Evolutionary conservation across 2,113 vertebrate genomes (phyloP).

Genomic region (Merops nubicus): DNA sequence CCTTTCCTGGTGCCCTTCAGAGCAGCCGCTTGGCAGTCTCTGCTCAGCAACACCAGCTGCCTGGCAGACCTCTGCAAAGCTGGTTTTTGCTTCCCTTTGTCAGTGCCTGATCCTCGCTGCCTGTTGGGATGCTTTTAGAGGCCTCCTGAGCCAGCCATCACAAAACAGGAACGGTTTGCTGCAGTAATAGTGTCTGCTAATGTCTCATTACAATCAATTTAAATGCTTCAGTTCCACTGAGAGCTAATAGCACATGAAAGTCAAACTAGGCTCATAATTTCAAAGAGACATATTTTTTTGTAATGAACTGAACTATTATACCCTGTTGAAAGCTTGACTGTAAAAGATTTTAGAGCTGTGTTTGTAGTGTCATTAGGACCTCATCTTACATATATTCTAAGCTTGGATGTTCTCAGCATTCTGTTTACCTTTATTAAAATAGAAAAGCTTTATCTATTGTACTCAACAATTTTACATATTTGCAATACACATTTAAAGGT

Average conservation of each 20-base stretch:
- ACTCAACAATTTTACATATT: neutral
- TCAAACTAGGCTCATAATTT: conserved; percentile 21
- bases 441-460: neutral
- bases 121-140: conserved; percentile 32
- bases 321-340: neutral
- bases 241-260: conserved; percentile 61
- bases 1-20: neutral
- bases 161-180: conserved; percentile 17
- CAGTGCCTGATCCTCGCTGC: neutral
- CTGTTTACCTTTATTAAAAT: neutral
- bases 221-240: conserved; percentile 50
- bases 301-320: conserved; percentile 19
- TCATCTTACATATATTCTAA: neutral
- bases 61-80: neutral
- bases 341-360: neutral
- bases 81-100: neutral
- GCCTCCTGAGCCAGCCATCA: conserved; percentile 22
- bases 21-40: neutral
- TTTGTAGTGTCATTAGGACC: neutral
- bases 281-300: conserved; percentile 20
- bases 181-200: conserved; percentile 35
- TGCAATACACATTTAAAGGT: neutral
- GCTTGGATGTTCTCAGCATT: neutral
- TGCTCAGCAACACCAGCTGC: neutral
- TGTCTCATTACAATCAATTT: conserved; percentile 59